Conservation (phyloP, 2,888 invertebrate genomes). For the Cephus runcator region DNA sequence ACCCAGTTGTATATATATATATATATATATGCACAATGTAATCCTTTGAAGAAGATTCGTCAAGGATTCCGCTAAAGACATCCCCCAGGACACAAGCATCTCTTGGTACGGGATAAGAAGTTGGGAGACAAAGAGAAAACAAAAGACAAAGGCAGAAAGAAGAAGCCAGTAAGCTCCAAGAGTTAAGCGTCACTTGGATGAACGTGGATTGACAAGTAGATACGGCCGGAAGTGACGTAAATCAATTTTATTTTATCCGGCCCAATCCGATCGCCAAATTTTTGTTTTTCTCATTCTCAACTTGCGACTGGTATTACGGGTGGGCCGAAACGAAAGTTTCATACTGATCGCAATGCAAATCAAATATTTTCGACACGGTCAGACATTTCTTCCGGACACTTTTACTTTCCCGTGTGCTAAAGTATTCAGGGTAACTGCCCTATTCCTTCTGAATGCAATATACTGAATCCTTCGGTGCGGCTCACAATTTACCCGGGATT, state of each 20-base stretch:
- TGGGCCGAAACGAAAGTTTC: not conserved
- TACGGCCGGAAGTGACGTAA: not conserved
- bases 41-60: not conserved
- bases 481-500: not conserved
- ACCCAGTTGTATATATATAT: not conserved
- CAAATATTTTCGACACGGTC: not conserved
- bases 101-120: not conserved
- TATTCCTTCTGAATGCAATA: conserved; percentile 9
- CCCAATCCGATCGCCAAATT: not conserved
- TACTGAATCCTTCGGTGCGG: not conserved
- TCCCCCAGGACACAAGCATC: not conserved
- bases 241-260: not conserved
- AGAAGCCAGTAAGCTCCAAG: not conserved
- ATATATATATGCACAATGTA: not conserved
- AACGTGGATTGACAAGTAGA: not conserved
- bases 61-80: not conserved
- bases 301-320: not conserved
- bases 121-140: not conserved
- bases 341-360: not conserved
- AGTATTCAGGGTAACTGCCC: conserved; percentile 16
- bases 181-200: not conserved
- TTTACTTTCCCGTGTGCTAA: not conserved
- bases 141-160: not conserved
- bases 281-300: not conserved
- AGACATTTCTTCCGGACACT: not conserved